These are phyloP conservation scores for Mionectes olivaceus DNA, from an alignment of 2,797 vertebrate genomes.

Conservation along the genomic window DNA sequence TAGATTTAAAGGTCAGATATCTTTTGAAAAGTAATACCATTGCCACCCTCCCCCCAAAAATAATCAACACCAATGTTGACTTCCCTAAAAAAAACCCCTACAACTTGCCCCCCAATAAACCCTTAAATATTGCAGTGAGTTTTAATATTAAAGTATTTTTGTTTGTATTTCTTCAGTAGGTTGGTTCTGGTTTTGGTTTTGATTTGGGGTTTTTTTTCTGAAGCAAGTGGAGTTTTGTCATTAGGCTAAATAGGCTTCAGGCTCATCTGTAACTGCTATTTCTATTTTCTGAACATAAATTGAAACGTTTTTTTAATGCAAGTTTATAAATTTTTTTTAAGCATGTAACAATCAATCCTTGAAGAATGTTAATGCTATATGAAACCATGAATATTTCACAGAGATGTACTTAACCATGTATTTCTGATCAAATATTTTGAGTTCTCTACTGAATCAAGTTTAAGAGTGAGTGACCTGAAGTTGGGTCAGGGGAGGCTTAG, in stretches of 20 bases:
- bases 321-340: not conserved
- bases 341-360: not conserved
- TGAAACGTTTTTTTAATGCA: not conserved
- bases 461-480: not conserved
- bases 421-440: not conserved
- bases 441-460: not conserved
- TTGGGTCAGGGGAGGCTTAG: not conserved
- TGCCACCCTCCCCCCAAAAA: fast-evolving
- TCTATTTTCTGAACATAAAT: not conserved
- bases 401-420: not conserved
- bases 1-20: not conserved
- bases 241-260: not conserved
- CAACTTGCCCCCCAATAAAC: fast-evolving
- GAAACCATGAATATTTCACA: not conserved
- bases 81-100: not conserved
- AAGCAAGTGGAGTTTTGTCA: not conserved
- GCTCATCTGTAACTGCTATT: not conserved
- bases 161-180: not conserved
- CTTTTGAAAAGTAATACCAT: not conserved
- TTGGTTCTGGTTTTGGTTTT: not conserved
- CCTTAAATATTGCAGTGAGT: not conserved
- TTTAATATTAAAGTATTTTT: not conserved
- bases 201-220: not conserved
- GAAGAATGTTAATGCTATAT: not conserved
- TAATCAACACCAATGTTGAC: fast-evolving